Conservation (phyloP, 2,888 invertebrate genomes). For the Dynastes maya region DNA sequence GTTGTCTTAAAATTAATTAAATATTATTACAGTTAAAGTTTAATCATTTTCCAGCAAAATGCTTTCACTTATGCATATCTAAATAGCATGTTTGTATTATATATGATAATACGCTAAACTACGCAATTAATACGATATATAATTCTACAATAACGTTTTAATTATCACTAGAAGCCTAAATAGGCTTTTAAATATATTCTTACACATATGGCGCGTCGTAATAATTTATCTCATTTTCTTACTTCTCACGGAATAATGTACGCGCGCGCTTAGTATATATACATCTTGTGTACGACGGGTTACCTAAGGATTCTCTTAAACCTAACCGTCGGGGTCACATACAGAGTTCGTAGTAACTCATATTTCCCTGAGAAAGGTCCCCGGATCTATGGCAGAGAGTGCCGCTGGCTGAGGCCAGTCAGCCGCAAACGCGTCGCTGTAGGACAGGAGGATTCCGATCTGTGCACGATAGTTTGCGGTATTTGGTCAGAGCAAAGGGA, state of each 20-base stretch:
- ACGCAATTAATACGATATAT: background rate
- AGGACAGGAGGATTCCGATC: conserved; percentile 62
- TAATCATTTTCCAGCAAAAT: too few species aligned
- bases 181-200: background rate
- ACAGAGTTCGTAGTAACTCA: conserved; percentile 68
- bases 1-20: too few species aligned
- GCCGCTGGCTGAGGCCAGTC: conserved; percentile 68
- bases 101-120: too few species aligned
- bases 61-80: too few species aligned
- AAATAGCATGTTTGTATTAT: too few species aligned
- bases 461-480: conserved; percentile 62
- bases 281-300: background rate
- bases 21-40: too few species aligned
- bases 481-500: conserved; percentile 67
- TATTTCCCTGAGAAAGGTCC: conserved; percentile 72
- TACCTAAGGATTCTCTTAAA: conserved; percentile 65
- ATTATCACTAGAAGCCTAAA: background rate
- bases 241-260: conserved; percentile 24
- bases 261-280: conserved; percentile 26
- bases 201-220: background rate
- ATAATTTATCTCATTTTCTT: conserved; percentile 5
- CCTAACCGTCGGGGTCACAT: conserved; percentile 69
- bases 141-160: background rate
- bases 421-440: conserved; percentile 64
- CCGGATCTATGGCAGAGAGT: conserved; percentile 73